Evolutionary conservation across 2,888 invertebrate species (phyloP).

Genomic region (Dicyrtoma fusca): DNA sequence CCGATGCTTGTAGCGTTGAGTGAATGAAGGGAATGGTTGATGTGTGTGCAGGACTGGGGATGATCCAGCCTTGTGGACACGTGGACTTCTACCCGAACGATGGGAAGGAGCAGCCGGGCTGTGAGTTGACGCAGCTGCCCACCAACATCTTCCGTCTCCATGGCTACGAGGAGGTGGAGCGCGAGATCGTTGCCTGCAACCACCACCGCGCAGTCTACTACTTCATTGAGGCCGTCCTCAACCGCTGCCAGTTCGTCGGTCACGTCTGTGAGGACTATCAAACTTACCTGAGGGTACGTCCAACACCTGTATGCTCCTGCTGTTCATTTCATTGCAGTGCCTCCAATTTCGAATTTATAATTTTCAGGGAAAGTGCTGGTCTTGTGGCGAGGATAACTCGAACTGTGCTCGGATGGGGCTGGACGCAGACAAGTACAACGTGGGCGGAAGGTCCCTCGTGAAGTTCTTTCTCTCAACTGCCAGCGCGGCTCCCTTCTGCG

Average conservation of each 20-base stretch:
- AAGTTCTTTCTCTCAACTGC: slow-evolving; percentile 58
- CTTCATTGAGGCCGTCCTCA: slow-evolving; percentile 80
- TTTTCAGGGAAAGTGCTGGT: slow-evolving; percentile 73
- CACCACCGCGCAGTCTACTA: slow-evolving; percentile 82
- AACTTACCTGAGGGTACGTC: slow-evolving; percentile 66
- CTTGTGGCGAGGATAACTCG: slow-evolving; percentile 67
- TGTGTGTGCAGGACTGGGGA: slow-evolving; percentile 74
- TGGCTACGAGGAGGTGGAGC: slow-evolving; percentile 71
- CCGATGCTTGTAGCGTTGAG: background rate
- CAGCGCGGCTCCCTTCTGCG: slow-evolving; percentile 57
- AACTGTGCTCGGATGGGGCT: slow-evolving; percentile 78
- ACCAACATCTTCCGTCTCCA: slow-evolving; percentile 60
- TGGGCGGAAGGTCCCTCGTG: slow-evolving; percentile 51
- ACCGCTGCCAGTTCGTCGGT: slow-evolving; percentile 78
- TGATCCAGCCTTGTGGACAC: slow-evolving; percentile 85
- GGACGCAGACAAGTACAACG: slow-evolving; percentile 58
- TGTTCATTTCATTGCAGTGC: too few species aligned
- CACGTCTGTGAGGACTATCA: slow-evolving; percentile 79
- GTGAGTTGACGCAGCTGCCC: slow-evolving; percentile 75
- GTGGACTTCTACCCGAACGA: slow-evolving; percentile 90
- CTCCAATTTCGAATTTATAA: too few species aligned
- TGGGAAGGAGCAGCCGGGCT: slow-evolving; percentile 88
- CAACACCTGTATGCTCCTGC: background rate
- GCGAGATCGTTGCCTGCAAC: slow-evolving; percentile 81
- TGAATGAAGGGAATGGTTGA: background rate